These are phyloP conservation scores for Leptogaster cylindrica DNA, from an alignment of 2,888 invertebrate genomes.

Conservation along the genomic window DNA sequence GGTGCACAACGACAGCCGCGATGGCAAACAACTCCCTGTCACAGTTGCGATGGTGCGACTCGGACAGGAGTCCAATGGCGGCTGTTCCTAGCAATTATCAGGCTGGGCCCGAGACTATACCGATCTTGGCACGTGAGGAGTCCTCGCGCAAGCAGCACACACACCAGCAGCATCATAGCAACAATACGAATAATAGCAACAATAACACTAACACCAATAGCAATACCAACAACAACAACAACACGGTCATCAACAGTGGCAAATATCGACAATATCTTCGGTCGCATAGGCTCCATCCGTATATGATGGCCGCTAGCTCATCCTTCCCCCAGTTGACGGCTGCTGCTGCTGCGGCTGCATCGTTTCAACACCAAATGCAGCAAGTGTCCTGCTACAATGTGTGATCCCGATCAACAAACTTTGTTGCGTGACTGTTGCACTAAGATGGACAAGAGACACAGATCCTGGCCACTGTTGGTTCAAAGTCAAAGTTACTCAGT, in stretches of 20 bases:
- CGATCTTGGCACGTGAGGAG: constrained; percentile 44
- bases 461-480: too few species aligned
- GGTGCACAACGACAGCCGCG: constrained; percentile 44
- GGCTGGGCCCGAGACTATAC: constrained; percentile 59
- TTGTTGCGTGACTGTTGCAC: constrained; percentile 4
- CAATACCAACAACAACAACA: constrained; percentile 12
- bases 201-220: constrained; percentile 44
- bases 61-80: constrained; percentile 62
- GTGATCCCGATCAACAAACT: constrained; percentile 63
- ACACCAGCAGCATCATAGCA: constrained; percentile 42
- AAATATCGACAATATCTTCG: constrained; percentile 68
- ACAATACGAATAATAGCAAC: constrained; percentile 45
- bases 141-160: constrained; percentile 26
- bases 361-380: constrained; percentile 64
- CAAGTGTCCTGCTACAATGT: constrained; percentile 69
- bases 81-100: constrained; percentile 63
- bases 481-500: too few species aligned
- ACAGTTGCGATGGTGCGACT: constrained; percentile 51
- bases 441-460: too few species aligned
- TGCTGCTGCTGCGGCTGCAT: constrained; percentile 55
- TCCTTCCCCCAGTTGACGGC: constrained; percentile 63
- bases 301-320: constrained; percentile 63
- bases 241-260: constrained; percentile 56
- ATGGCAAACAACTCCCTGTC: constrained; percentile 48
- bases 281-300: constrained; percentile 67